These are phyloP conservation scores for Litoditis marina DNA, from an alignment of 2,888 invertebrate genomes.

Conservation along the genomic window DNA sequence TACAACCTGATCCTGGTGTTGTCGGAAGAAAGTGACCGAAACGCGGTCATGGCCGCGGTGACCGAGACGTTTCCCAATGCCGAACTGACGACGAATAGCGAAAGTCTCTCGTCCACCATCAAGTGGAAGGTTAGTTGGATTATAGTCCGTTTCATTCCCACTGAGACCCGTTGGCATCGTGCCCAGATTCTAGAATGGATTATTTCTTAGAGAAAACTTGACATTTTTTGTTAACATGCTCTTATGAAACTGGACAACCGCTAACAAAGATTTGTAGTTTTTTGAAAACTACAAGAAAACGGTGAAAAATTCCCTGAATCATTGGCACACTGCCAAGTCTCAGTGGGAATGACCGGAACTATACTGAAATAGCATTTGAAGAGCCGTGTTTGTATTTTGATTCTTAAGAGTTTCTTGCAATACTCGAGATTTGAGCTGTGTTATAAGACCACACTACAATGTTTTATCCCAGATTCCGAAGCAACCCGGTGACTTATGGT, in stretches of 20 bases:
- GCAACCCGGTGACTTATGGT: background rate
- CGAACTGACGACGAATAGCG: slow-evolving; percentile 19
- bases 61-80: slow-evolving; percentile 16
- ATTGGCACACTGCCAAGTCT: background rate
- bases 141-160: background rate
- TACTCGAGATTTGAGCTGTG: no score
- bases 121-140: slow-evolving; percentile 25
- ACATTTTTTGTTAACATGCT: no score
- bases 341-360: no score
- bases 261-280: no score
- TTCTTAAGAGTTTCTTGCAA: no score
- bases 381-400: no score
- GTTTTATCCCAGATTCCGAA: background rate
- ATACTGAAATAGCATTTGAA: no score
- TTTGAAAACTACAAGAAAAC: no score
- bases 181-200: no score
- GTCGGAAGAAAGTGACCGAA: slow-evolving; percentile 8
- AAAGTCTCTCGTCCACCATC: slow-evolving; percentile 28
- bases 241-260: no score
- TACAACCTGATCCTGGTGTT: slow-evolving; percentile 41
- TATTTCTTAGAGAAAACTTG: no score
- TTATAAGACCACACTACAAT: background rate
- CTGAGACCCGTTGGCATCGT: no score
- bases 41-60: slow-evolving; percentile 2
- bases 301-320: background rate